phyloP scores from a whole-genome alignment of 2,888 invertebrate genomes.

The Agrotis clavis region DNA sequence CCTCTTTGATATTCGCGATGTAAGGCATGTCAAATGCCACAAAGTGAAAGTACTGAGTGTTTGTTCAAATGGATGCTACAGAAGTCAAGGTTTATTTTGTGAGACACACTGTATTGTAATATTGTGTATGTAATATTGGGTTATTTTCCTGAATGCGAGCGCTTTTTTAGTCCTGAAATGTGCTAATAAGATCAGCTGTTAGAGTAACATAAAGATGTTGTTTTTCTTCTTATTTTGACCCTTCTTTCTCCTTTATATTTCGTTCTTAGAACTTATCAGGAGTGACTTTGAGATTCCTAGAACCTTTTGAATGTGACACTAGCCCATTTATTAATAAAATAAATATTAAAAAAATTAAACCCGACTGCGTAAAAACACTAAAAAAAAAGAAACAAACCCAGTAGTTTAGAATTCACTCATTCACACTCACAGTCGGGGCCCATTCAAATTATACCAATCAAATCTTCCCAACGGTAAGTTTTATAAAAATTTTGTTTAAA shows the following conservation, averaged over 20 bases:
- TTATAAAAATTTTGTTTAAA: too few relatives aligned
- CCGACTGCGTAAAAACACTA: too few relatives aligned
- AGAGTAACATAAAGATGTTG: not conserved
- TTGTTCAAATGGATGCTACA: slow-evolving; percentile 35
- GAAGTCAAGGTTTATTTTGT: slow-evolving; percentile 22
- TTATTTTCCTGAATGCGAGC: slow-evolving; percentile 5
- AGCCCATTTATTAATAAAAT: not conserved
- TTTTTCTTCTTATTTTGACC: not conserved
- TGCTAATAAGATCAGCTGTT: slow-evolving; percentile 9
- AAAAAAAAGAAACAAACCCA: too few relatives aligned
- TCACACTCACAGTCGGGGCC: too few relatives aligned
- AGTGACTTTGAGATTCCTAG: not conserved
- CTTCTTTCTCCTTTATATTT: not conserved
- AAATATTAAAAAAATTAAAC: too few relatives aligned
- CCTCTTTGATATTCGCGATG: slow-evolving; percentile 77
- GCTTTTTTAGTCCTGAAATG: slow-evolving; percentile 7
- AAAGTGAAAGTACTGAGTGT: slow-evolving; percentile 66
- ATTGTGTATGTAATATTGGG: slow-evolving; percentile 29
- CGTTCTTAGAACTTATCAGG: not conserved
- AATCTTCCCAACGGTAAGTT: too few relatives aligned
- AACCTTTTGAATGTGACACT: not conserved
- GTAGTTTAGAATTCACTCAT: too few relatives aligned
- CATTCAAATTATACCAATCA: too few relatives aligned
- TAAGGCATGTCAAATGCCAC: slow-evolving; percentile 70
- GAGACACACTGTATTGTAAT: slow-evolving; percentile 10